Evolutionary conservation across 2,888 invertebrate genomes (phyloP).

Genomic region (Beris morrisii): DNA sequence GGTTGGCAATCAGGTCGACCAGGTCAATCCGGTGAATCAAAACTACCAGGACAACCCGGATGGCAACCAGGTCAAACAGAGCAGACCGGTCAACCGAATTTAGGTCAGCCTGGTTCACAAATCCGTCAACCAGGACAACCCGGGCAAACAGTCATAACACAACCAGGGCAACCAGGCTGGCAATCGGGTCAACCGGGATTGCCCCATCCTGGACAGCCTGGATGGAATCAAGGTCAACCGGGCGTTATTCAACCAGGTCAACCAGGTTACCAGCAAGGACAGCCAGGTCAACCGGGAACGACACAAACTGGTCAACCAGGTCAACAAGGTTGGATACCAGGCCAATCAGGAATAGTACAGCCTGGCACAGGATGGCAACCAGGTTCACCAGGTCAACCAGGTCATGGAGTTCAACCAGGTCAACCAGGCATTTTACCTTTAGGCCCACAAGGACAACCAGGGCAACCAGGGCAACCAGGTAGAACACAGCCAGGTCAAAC

Average conservation of each 20-base stretch:
- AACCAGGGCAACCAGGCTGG: not conserved
- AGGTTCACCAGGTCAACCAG: not conserved
- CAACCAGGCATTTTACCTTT: not conserved
- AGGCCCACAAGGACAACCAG: not conserved
- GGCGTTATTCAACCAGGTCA: not conserved
- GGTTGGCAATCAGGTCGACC: constrained; percentile 2
- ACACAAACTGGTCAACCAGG: not conserved
- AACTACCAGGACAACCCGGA: not conserved
- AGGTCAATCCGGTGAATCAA: constrained; percentile 6
- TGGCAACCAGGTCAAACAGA: too few relatives aligned
- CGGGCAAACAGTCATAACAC: not conserved
- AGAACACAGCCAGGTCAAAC: constrained; percentile 12
- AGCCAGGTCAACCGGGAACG: not conserved
- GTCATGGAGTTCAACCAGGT: not conserved
- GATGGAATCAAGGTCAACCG: constrained; percentile 7
- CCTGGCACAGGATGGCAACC: not conserved
- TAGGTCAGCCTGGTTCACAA: not conserved
- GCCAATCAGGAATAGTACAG: too few relatives aligned
- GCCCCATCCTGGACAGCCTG: too few relatives aligned
- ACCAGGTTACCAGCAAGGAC: not conserved
- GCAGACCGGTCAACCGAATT: constrained; percentile 1
- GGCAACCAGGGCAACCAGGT: constrained; percentile 1
- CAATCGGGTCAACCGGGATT: constrained; percentile 1
- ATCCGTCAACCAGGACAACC: not conserved
- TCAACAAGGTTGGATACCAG: not conserved